A percentile compares a stretch with the other conserved stretches of the same genome.
Evolutionary conservation across 2,888 invertebrate genomes (phyloP).

Genomic region (Merodon equestris): DNA sequence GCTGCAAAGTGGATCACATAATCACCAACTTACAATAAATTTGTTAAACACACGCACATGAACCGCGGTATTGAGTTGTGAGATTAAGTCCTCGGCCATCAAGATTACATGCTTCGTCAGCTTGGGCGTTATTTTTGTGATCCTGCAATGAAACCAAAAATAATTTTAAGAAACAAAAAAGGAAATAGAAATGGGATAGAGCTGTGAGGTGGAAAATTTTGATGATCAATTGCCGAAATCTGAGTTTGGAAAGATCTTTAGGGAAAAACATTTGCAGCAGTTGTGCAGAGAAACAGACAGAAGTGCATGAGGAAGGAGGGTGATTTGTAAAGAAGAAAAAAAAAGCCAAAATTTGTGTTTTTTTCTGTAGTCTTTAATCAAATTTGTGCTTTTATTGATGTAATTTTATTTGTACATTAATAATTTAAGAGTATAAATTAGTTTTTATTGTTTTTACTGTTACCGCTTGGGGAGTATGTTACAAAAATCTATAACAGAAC

Average conservation of each 20-base stretch:
- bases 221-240: too few relatives aligned
- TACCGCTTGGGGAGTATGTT: conserved; percentile 7
- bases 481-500: conserved; percentile 15
- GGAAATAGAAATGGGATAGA: too few relatives aligned
- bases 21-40: conserved; percentile 74
- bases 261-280: conserved; percentile 68
- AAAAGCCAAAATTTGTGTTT: conserved; percentile 9
- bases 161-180: not conserved
- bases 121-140: conserved; percentile 76
- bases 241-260: not conserved
- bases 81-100: conserved; percentile 82
- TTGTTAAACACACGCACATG: conserved; percentile 75
- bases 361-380: too few relatives aligned
- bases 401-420: conserved; percentile 9
- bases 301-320: too few relatives aligned
- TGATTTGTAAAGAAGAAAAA: not conserved
- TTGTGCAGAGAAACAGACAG: too few relatives aligned
- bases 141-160: conserved; percentile 70
- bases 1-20: not conserved
- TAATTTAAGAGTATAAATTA: conserved; percentile 18
- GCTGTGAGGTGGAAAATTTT: too few relatives aligned
- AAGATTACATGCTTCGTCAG: conserved; percentile 79
- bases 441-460: not conserved
- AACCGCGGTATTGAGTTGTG: conserved; percentile 80
- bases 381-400: conserved; percentile 15